phyloP scores from a whole-genome alignment of 2,888 invertebrate species.

The Campoplex nolae region DNA sequence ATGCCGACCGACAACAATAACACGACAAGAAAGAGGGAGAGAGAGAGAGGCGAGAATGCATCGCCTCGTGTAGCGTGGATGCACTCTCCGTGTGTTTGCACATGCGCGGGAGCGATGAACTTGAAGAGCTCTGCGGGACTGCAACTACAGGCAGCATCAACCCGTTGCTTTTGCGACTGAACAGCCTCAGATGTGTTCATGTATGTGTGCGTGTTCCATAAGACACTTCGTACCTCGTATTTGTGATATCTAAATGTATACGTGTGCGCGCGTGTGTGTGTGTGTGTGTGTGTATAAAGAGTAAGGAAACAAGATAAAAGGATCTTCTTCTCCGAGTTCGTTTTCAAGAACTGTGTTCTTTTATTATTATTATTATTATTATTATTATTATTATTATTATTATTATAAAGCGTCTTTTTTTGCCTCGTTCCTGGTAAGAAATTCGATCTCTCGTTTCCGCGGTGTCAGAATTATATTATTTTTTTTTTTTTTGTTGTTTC shows the following conservation, averaged over 20 bases:
- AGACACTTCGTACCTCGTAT: neutral
- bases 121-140: slow-evolving; percentile 72
- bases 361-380: slow-evolving; percentile 8
- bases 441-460: slow-evolving; percentile 19
- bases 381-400: neutral
- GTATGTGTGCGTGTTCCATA: neutral
- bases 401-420: neutral
- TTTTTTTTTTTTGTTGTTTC: neutral
- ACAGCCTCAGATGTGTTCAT: slow-evolving; percentile 11
- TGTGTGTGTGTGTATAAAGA: slow-evolving; percentile 3
- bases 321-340: slow-evolving; percentile 30
- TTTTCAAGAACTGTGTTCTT: slow-evolving; percentile 36
- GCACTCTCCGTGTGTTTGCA: slow-evolving; percentile 77
- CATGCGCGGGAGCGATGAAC: slow-evolving; percentile 82
- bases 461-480: neutral
- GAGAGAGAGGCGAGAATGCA: slow-evolving; percentile 63
- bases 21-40: slow-evolving; percentile 61
- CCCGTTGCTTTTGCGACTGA: slow-evolving; percentile 47
- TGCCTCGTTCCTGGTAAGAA: slow-evolving; percentile 19
- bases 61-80: slow-evolving; percentile 70
- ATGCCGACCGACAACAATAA: slow-evolving; percentile 77
- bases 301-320: slow-evolving; percentile 32
- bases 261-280: slow-evolving; percentile 19
- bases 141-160: slow-evolving; percentile 64
- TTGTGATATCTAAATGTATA: slow-evolving; percentile 6